A percentile compares a stretch with the other conserved stretches of the same genome.
phyloP scores from a whole-genome alignment of 1,140 invertebrate genomes.

The Phocides pigmalion region DNA sequence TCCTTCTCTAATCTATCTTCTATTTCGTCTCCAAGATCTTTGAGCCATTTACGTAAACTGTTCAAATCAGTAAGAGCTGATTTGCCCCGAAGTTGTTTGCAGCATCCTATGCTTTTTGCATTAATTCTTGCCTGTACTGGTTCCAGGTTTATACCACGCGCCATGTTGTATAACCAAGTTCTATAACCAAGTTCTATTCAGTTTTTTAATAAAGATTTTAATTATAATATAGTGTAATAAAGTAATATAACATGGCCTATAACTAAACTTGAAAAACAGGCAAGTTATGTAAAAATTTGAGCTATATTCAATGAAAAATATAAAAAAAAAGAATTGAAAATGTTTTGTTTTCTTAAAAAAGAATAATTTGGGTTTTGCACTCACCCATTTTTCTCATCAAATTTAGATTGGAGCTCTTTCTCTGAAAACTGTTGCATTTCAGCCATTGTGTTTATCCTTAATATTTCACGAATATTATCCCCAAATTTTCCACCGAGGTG shows the following conservation, averaged over 20 bases:
- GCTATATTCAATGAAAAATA: no score
- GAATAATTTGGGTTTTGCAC: neutral
- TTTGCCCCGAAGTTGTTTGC: slow-evolving; percentile 96
- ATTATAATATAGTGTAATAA: no score
- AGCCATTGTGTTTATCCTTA: slow-evolving; percentile 91
- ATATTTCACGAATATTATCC: slow-evolving; percentile 87
- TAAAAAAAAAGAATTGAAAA: no score
- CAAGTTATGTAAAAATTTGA: no score
- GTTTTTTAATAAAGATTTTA: no score
- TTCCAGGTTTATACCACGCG: slow-evolving; percentile 94
- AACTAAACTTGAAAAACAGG: no score
- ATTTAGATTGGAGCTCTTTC: slow-evolving; percentile 87
- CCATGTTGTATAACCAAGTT: slow-evolving; percentile 93
- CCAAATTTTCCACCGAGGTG: slow-evolving; percentile 96
- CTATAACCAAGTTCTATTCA: no score
- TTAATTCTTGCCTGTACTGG: slow-evolving; percentile 92
- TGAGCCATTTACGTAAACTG: slow-evolving; percentile 92
- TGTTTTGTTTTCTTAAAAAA: no score
- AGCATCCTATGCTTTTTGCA: slow-evolving; percentile 97
- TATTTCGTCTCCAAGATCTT: slow-evolving; percentile 92
- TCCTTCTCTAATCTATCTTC: slow-evolving; percentile 94
- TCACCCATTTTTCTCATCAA: slow-evolving; percentile 94
- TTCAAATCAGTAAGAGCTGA: slow-evolving; percentile 89
- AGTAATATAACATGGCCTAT: no score
- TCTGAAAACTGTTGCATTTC: slow-evolving; percentile 89